Evolutionary conservation across 2,113 vertebrate genomes (phyloP).

Genomic region (Colius striatus): DNA sequence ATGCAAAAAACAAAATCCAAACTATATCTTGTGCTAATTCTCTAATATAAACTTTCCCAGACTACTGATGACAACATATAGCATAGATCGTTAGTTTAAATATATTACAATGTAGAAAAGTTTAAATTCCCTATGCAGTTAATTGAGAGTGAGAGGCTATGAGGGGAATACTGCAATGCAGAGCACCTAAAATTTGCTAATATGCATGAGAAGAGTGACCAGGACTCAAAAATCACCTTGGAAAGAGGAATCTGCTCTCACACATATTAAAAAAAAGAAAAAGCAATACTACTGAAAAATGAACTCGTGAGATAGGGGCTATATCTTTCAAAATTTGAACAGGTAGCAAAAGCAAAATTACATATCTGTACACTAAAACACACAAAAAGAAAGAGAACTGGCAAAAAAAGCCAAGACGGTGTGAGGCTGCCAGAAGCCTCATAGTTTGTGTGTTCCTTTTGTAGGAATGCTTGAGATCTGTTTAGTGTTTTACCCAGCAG

Average conservation of each 20-base stretch:
- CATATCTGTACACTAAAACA: neutral
- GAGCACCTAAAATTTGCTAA: neutral
- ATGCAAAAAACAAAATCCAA: accelerated
- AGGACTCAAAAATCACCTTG: neutral
- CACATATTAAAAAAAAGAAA: neutral
- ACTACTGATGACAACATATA: neutral
- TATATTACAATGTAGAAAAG: neutral
- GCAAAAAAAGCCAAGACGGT: neutral
- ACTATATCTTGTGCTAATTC: neutral
- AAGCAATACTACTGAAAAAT: neutral
- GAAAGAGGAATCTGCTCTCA: neutral
- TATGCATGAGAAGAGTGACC: neutral
- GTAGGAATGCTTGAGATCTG: neutral
- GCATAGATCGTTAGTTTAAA: neutral
- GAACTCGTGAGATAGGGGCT: neutral
- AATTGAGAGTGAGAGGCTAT: neutral
- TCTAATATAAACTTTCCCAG: neutral
- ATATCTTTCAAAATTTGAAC: neutral
- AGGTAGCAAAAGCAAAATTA: neutral
- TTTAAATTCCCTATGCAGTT: neutral
- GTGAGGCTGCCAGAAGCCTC: neutral
- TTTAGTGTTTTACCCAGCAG: neutral
- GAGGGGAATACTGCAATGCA: neutral
- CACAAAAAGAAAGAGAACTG: neutral
- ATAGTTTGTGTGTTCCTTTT: neutral